Evolutionary conservation across 1,140 invertebrate genomes (phyloP), one percentile per base, ranked within the genome.

Genomic region (Drosophila guanche): DNA sequence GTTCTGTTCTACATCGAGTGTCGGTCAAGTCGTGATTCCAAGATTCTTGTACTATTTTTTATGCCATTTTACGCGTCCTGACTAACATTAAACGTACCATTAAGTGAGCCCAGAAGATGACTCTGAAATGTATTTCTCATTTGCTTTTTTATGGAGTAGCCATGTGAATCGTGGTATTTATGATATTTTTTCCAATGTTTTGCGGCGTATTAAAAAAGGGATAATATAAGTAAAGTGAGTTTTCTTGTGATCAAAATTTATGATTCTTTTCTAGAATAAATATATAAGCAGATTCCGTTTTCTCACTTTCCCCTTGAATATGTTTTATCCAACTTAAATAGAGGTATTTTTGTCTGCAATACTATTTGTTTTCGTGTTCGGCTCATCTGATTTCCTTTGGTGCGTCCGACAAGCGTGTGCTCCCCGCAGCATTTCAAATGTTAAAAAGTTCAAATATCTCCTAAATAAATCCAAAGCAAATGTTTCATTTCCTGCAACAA

Each of bases 391-490:
- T 22, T 22, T 29, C 4, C 51, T 47, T 47, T 27, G 14, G 45
- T 23, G 22, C 42, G 70, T 59, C 57, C 62, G 67, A 69, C 68
- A 85, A 78, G 83, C 78, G 83, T 86, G 83, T 86, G 83, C 66
- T 41, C 66, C 77, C 78, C 81, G 77, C 77, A 81, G 81, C 81
- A 75, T 86, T 86, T 85, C 58, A 81, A 83, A 88, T 88, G 83
- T 88, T 88, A 88, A 88, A 88, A 88, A 88, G 84, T 88, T 88
- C 75, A 88, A 83, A 88, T 79, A 73, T 79, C 75, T 88, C 69
- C 61, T 62, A 16, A 45, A 53, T 27, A 52, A 73, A 67, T 52
- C 81, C 65, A 69, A 48, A 81, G 79, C 83, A 88, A 88, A 88
- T 88, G 83, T 83, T 67, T 76, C 84, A 88, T 83, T 88, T 88